Base-by-base conservation (phyloP, 2,888 invertebrate species). In the Ophioninae sp. region DNA sequence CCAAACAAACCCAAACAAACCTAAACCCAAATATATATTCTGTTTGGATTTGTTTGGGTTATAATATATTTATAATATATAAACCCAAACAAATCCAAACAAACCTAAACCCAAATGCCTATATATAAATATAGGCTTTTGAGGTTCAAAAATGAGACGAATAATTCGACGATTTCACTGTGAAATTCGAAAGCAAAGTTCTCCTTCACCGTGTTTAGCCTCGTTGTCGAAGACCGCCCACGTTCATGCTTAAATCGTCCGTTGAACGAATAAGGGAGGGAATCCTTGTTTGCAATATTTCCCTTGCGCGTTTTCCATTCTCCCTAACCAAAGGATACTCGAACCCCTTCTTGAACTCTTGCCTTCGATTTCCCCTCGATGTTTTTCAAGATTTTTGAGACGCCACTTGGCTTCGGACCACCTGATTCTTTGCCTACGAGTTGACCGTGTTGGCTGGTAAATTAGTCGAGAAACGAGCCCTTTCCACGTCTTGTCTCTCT, bases 401-500 rank as follows among this genome's bases (percentile, higher is more conserved):
- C 89, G 91, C 90, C 89, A 90, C 88, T 90, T 91, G 91, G 90
- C 91, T 91, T 83, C 85, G 74, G 80, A 86, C 84, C 90, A 89
- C 89, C 88, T 89, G 90, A 88, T 86, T 77, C 81, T 69, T 7
- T 20, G 8, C 65, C 44, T 21, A 41, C 69, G 70, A 73, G 79
- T 88, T 76, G 70, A 57, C 70, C 56, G 56, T 87, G 77, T 90
- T 90, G 89, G 87, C 85, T 85, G 73, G 86, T 30, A 88, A 90
- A 90, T 90, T 90, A 90, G 89, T 90, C 82, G 86, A 87, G 86
- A 87, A 87, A 84, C 87, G 87, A 88, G 86, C 76, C 44, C 10
- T 21, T 67, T 67, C 65, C 17, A 17, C 44, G 57, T 41, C n/a
- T 10, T 30, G 30, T 30, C 30, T 21, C 68, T 82, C 76, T 44